A percentile compares a stretch with the other conserved stretches of the same genome.
These are phyloP conservation scores for Lasioglossum baleicum DNA, from an alignment of 1,140 invertebrate genomes.

Conservation along the genomic window DNA sequence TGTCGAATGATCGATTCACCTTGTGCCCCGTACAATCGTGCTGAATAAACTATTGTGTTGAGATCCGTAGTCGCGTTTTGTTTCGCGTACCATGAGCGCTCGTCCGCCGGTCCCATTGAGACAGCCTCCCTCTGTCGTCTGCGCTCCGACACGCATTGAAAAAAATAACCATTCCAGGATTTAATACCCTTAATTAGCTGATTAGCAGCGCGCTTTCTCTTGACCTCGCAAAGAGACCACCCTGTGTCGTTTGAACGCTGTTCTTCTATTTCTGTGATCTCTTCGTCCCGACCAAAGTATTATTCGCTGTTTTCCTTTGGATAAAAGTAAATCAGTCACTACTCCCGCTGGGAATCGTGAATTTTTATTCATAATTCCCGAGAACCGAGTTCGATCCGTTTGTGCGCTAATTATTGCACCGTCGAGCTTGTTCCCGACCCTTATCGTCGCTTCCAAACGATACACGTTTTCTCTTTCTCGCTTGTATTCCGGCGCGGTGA, in stretches of 20 bases:
- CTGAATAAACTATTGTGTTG: slow-evolving; percentile 19
- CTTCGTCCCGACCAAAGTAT: no score
- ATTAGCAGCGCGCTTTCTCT: slow-evolving; percentile 22
- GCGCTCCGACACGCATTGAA: not conserved
- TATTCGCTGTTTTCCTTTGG: no score
- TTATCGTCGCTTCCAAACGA: slow-evolving; percentile 29
- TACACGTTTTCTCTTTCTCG: slow-evolving; percentile 39
- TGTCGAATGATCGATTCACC: slow-evolving; percentile 25
- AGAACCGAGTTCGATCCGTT: slow-evolving; percentile 54
- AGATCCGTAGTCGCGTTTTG: not conserved
- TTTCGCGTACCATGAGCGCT: slow-evolving; percentile 4
- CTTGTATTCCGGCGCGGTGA: slow-evolving; percentile 46
- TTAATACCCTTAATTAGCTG: slow-evolving; percentile 46
- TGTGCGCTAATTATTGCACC: slow-evolving; percentile 76
- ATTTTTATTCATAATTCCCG: no score
- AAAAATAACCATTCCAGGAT: slow-evolving; percentile 45
- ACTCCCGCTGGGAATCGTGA: no score
- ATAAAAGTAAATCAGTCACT: no score
- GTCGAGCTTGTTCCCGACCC: slow-evolving; percentile 35
- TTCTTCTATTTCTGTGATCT: no score
- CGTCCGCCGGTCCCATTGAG: slow-evolving; percentile 19
- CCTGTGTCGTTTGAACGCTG: no score
- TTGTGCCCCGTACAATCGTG: not conserved
- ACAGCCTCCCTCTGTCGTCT: slow-evolving; percentile 21
- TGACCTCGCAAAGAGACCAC: not conserved